Evolutionary conservation across 2,113 vertebrate genomes (phyloP).

Genomic region (Ranitomeya imitator): DNA sequence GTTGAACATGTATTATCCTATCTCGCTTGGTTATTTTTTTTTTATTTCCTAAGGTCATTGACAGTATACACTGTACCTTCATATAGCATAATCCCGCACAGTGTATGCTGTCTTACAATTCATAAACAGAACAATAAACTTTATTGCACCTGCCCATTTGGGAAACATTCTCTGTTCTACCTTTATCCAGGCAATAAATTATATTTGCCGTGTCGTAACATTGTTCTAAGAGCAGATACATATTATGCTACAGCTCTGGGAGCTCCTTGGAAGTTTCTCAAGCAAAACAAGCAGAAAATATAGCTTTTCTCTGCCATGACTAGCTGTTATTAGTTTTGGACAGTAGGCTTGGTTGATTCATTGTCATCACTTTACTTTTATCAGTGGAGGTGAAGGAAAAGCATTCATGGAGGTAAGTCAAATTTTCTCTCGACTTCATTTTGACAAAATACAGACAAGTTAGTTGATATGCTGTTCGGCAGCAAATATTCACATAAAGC

Average conservation of each 20-base stretch:
- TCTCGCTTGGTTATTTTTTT: not conserved
- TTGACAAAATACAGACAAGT: slow-evolving; percentile 21
- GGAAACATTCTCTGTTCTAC: slow-evolving; percentile 11
- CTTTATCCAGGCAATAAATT: slow-evolving; percentile 24
- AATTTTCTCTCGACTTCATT: slow-evolving; percentile 7
- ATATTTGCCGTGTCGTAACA: not conserved
- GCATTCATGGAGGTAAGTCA: slow-evolving; percentile 26
- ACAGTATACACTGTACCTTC: not conserved
- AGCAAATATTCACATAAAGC: slow-evolving; percentile 3
- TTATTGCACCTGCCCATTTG: slow-evolving; percentile 21
- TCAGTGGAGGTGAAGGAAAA: not conserved
- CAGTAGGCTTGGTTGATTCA: not conserved
- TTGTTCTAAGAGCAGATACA: slow-evolving; percentile 7
- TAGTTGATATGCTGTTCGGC: not conserved
- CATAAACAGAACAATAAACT: slow-evolving; percentile 13
- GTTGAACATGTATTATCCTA: not conserved
- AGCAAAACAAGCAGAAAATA: not conserved
- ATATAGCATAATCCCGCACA: not conserved
- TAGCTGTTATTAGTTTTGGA: slow-evolving; percentile 36
- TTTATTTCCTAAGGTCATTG: not conserved
- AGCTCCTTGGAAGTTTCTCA: slow-evolving; percentile 8
- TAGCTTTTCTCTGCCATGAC: slow-evolving; percentile 6
- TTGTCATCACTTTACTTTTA: slow-evolving; percentile 23
- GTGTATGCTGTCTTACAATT: not conserved
- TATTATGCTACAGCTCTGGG: slow-evolving; percentile 13